phyloP scores from a whole-genome alignment of 2,888 invertebrate species.

The Mesochorus sp. region DNA sequence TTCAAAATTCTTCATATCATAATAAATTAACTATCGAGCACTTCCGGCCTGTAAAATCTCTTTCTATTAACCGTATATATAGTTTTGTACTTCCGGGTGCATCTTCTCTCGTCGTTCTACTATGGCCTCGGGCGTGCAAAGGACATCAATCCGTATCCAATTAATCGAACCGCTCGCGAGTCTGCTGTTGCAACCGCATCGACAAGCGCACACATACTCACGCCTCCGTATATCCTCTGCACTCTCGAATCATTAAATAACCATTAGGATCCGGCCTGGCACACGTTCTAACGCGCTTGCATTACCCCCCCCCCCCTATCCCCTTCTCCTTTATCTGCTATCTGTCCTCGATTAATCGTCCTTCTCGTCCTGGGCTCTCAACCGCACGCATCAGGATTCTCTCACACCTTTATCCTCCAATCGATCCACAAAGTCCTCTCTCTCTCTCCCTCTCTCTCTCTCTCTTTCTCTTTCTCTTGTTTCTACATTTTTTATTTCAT shows the following conservation, averaged over 20 bases:
- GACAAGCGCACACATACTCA: conserved; percentile 18
- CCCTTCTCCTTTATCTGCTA: too few species aligned
- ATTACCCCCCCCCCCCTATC: conserved; percentile 30
- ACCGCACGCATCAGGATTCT: conserved; percentile 17
- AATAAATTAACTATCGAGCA: conserved; percentile 26
- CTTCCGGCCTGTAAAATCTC: background rate
- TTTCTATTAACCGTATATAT: conserved; percentile 8
- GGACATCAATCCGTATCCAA: conserved; percentile 57
- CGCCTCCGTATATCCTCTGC: conserved; percentile 43
- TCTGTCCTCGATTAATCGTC: conserved; percentile 56
- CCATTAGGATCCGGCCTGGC: conserved; percentile 48
- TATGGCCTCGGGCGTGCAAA: conserved; percentile 40
- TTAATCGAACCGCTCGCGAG: conserved; percentile 58
- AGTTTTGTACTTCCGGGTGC: conserved; percentile 19
- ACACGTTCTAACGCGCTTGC: conserved; percentile 11
- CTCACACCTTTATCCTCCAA: conserved; percentile 48
- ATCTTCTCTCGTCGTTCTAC: background rate
- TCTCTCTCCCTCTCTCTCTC: conserved; percentile 7
- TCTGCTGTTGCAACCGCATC: conserved; percentile 24
- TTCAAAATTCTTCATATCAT: conserved; percentile 6
- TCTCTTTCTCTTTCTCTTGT: background rate
- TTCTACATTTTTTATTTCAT: too few species aligned
- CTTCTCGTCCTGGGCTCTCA: conserved; percentile 31
- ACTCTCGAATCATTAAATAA: conserved; percentile 60
- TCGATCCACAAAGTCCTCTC: conserved; percentile 64